Percentiles rank a stretch among this genome's conserved stretches.
Evolutionary conservation across 2,888 invertebrate species (phyloP).

Genomic region (Neoascia interrupta): DNA sequence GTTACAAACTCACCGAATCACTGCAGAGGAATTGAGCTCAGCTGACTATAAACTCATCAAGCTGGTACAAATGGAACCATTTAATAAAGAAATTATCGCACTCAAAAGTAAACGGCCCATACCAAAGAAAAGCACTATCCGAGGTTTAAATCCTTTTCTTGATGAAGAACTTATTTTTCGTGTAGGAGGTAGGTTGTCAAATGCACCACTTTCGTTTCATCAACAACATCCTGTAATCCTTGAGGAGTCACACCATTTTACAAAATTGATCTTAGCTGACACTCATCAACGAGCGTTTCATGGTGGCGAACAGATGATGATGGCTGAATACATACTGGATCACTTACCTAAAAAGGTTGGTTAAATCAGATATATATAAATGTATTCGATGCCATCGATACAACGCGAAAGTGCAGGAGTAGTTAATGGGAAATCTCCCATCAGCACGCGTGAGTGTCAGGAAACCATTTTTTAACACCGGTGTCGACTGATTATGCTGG

Average conservation of each 20-base stretch:
- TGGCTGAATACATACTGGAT: too few species aligned
- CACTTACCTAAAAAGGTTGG: too few species aligned
- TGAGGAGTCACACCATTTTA: too few species aligned
- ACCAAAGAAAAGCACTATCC: neutral
- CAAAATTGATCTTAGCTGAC: too few species aligned
- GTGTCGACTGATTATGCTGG: conserved; percentile 16
- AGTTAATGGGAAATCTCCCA: conserved; percentile 1
- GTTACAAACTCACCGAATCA: neutral
- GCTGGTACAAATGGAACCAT: neutral
- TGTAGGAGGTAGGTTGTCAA: too few species aligned
- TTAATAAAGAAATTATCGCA: neutral
- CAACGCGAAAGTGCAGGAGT: neutral
- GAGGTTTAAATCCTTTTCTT: neutral
- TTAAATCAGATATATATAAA: too few species aligned
- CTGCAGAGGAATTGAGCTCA: neutral
- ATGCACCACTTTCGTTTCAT: too few species aligned
- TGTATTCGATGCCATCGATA: neutral
- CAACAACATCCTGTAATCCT: too few species aligned
- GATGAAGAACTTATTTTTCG: conserved; percentile 1
- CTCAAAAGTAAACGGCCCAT: neutral
- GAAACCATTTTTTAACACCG: conserved; percentile 8
- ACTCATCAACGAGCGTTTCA: neutral
- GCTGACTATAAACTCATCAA: neutral
- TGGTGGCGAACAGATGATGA: neutral
- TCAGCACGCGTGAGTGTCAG: neutral